These are phyloP conservation scores for Mus caroli DNA, from an alignment of 2,797 vertebrate species.

Conservation along the genomic window DNA sequence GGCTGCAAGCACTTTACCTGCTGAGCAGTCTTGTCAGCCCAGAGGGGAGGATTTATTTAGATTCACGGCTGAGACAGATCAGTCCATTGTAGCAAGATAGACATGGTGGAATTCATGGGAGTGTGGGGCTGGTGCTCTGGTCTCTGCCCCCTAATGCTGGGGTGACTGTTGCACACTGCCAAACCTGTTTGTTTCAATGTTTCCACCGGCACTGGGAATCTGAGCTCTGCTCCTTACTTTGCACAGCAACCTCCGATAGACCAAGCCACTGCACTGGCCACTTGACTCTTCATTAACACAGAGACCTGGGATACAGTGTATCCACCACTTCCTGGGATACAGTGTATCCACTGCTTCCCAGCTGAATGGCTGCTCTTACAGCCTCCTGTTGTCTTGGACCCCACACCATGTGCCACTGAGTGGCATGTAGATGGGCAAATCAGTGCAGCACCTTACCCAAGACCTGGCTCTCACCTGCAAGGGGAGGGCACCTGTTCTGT, in stretches of 20 bases:
- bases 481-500: not conserved
- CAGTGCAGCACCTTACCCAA: not conserved
- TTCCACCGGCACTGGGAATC: not conserved
- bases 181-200: not conserved
- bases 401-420: not conserved
- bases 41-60: not conserved
- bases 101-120: not conserved
- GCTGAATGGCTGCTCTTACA: not conserved
- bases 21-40: not conserved
- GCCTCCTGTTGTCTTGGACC: not conserved
- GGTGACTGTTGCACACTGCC: not conserved
- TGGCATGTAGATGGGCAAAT: not conserved
- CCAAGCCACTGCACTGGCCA: not conserved
- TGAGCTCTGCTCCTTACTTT: no score
- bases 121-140: accelerated
- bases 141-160: not conserved
- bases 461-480: not conserved
- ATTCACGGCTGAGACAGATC: not conserved
- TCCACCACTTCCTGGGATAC: no score
- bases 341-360: not conserved
- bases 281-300: not conserved
- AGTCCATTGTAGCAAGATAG: not conserved
- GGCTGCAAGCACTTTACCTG: not conserved
- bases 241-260: not conserved
- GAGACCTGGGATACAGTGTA: not conserved